Base-by-base conservation (phyloP, 2,888 invertebrate genomes). In the Noctuana brunneofusca region DNA sequence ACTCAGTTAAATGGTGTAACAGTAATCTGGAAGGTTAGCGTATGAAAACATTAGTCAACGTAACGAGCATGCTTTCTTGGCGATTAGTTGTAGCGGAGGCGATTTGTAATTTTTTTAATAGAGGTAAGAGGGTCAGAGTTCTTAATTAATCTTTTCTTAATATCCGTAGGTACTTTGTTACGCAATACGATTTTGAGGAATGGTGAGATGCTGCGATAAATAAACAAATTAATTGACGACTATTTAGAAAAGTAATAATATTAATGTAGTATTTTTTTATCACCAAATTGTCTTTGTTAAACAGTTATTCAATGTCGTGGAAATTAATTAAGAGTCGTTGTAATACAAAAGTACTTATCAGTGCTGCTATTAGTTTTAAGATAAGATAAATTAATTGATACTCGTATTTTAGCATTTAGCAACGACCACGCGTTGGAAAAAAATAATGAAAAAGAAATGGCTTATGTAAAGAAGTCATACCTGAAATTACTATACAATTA, bases 41-140 rank as follows among this genome's bases (percentile, higher is more conserved):
- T 81, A 82, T 80, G 80, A 78, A 80, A 76, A 78, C 86, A 86
- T 88, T 87, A 79, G 80, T 87, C 87, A 88, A 76, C 69, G 82
- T 82, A 76, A 76, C 73, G 76, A 83, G 79, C 75, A 75, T 72
- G 75, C 75, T 79, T 79, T 75, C 75, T 73, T 65, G 63, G 58
- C 79, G 80, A 83, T 86, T 84, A 83, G 78, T 76, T 63, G 56
- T 38, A 38, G 48, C 56, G 32, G 48, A 50, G 56, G 41, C 62
- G 49, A 56, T 50, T 55, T 62, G 55, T 62, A 62, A 46, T 62
- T 55, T 60, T 56, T 63, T 63, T 62, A 62, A 50, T 35, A 56
- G 41, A 50, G 50, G 50, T 52, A 56, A 41, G 27, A 56, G 49
- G 83, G 83, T 82, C 80, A 83, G 72, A 84, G 86, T 76, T 56